A percentile compares a stretch with the other conserved stretches of the same genome.
Evolutionary conservation across 2,113 vertebrate genomes (phyloP).

Genomic region (Vombatus ursinus): DNA sequence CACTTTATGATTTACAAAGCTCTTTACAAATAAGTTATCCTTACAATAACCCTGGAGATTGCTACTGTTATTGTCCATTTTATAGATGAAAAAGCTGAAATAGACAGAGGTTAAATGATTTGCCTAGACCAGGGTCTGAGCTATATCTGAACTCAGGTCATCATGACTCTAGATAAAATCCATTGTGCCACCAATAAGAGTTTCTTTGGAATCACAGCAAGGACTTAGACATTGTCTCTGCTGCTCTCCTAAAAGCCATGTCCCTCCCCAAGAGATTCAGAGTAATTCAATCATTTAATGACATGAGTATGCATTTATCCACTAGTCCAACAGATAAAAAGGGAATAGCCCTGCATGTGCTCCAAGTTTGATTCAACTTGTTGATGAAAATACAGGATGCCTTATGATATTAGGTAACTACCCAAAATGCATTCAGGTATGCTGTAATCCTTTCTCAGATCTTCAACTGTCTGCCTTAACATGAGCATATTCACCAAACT

Average conservation of each 20-base stretch:
- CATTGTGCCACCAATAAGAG: background rate
- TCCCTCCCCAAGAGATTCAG: background rate
- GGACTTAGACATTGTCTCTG: background rate
- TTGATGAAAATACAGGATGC: background rate
- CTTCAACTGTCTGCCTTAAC: background rate
- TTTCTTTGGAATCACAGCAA: background rate
- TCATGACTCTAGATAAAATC: background rate
- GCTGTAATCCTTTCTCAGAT: background rate
- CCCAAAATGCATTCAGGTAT: background rate
- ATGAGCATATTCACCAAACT: background rate
- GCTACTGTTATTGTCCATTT: background rate
- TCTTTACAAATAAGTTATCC: background rate
- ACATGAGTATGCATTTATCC: background rate
- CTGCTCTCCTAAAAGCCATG: background rate
- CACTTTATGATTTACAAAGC: background rate
- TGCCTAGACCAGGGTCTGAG: background rate
- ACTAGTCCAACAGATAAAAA: background rate
- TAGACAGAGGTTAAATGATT: background rate
- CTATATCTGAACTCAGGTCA: background rate
- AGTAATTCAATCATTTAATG: background rate
- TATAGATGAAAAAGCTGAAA: background rate
- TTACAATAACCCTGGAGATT: background rate
- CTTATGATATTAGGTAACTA: background rate
- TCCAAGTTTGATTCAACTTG: background rate
- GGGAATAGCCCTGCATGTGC: background rate